Evolutionary conservation across 2,888 invertebrate species (phyloP), one percentile per base, ranked within the genome.

Genomic region (Andrena bucephala): DNA sequence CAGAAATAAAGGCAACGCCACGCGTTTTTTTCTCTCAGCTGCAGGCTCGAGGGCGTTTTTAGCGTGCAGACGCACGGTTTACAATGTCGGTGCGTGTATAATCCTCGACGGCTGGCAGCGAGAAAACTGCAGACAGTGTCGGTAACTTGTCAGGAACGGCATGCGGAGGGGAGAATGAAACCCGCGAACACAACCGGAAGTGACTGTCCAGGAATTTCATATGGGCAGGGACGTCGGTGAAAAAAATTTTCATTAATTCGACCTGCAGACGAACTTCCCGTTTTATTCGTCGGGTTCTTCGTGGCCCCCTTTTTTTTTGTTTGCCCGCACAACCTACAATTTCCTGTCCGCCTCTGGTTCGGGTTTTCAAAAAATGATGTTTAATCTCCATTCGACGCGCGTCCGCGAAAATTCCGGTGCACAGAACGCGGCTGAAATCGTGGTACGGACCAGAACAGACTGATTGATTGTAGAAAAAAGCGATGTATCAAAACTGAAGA

Each of bases 181-280:
- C 57, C 65, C 50, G 60, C 69, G 79, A 83, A 77, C 77, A 52
- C 63, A 60, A 72, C n/a, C 66, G 59, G 75, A 83, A 75, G 13
- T n/a, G 57, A 74, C 50, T 29, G 27, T 60, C 33, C 48, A 59
- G 78, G 71, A 69, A 69, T 71, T 67, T 62, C 31, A 20, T 24
- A 29, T 16, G 24, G 42, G 10, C 33, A 24, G 2, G n/a, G 6
- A 8, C 16, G 10, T 27, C 71, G 70, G 48, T 48, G 60, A 52
- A 71, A 77, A 69, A 70, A 62, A 67, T 79, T 85, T 79, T 66
- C 78, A 75, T 83, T 85, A 85, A 77, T 85, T 80, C 85, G 24
- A 52, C 48, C 62, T 29, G 59, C 74, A 20, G 59, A 27, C 36
- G n/a, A 33, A 66, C 27, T 50, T 67, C 36, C 29, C 62, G 13